Evolutionary conservation across 2,113 vertebrate genomes (phyloP).

Genomic region (Hippoglossus stenolepis): DNA sequence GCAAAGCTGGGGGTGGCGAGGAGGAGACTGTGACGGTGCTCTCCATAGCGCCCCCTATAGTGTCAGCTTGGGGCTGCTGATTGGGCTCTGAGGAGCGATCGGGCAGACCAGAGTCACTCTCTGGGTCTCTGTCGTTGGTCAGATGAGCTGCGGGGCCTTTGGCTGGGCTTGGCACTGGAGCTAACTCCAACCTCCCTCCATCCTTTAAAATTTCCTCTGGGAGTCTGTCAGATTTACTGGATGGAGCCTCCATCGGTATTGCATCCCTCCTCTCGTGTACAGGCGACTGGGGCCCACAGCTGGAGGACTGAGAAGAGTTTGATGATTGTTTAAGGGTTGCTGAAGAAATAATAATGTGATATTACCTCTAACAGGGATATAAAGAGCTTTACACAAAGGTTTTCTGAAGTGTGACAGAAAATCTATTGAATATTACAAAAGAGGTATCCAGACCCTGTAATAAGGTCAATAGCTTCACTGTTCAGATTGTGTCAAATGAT

Average conservation of each 20-base stretch:
- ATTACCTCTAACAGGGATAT: no score
- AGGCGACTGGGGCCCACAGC: slow-evolving; percentile 57
- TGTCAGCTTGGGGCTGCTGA: slow-evolving; percentile 72
- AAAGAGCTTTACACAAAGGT: no score
- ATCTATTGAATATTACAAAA: no score
- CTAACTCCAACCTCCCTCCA: slow-evolving; percentile 65
- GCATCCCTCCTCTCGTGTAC: slow-evolving; percentile 68
- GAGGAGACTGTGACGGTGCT: slow-evolving; percentile 68
- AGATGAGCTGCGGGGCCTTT: slow-evolving; percentile 51
- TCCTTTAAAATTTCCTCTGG: slow-evolving; percentile 60
- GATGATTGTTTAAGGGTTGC: not conserved
- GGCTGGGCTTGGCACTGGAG: slow-evolving; percentile 78
- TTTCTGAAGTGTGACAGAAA: no score
- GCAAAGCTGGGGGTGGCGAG: slow-evolving; percentile 64
- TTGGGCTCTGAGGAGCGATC: slow-evolving; percentile 79
- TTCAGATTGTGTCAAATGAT: no score
- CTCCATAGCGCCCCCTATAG: slow-evolving; percentile 66
- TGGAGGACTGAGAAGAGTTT: slow-evolving; percentile 68
- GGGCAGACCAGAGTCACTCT: slow-evolving; percentile 81
- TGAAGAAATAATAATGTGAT: no score
- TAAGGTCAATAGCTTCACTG: no score
- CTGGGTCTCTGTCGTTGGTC: slow-evolving; percentile 75
- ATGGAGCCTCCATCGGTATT: slow-evolving; percentile 59
- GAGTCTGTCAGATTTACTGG: slow-evolving; percentile 42
- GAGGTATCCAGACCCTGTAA: no score